Base-by-base conservation (phyloP, 2,888 invertebrate species). In the Operophtera brumata region DNA sequence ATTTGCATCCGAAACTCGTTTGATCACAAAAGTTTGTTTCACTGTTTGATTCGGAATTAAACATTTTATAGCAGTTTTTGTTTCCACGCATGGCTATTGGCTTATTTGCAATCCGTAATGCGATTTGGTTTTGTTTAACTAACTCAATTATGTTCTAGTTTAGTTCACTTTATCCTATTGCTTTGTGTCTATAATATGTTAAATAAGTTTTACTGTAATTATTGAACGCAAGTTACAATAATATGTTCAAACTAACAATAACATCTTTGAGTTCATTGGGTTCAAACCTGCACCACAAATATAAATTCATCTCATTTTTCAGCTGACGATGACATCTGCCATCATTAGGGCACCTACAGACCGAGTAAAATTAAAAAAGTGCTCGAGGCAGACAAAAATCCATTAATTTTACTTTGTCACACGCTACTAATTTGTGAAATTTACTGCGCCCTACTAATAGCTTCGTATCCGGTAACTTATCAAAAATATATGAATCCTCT, bases 331-430 rank as follows among this genome's bases (percentile, higher is more conserved):
- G 86, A 86, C 86, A 86, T 84, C 77, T 82, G 84, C 74, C 77
- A 78, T 86, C 85, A 86, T 86, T 86, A 86, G 78, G 68, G 67
- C 71, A 81, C 70, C 66, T 67, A 70, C 73, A 67, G 65, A 74
- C 60, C 57, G 60, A 62, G 64, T 57, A 62, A 59, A 62, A 70
- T 73, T 76, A 77, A 82, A 86, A 86, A 86, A 85, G 74, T 69
- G 70, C 70, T 74, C 61, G 64, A 55, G 71, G 73, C 71, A 66
- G 71, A 78, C 79, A 71, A 75, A 71, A 73, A 65, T 69, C 71
- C 83, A 88, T 90, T 85, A 87, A 89, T 89, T 80, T 86, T 80
- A 82, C 80, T 87, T 83, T 89, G 87, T 88, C 87, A 86, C 85
- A 88, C 78, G 68, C 77, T 71, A 81, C 84, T 86, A 87, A 89